A percentile compares a stretch with the other conserved stretches of the same genome.
Conservation (phyloP, 2,888 invertebrate genomes). For the Leptarthrus brevirostris region DNA sequence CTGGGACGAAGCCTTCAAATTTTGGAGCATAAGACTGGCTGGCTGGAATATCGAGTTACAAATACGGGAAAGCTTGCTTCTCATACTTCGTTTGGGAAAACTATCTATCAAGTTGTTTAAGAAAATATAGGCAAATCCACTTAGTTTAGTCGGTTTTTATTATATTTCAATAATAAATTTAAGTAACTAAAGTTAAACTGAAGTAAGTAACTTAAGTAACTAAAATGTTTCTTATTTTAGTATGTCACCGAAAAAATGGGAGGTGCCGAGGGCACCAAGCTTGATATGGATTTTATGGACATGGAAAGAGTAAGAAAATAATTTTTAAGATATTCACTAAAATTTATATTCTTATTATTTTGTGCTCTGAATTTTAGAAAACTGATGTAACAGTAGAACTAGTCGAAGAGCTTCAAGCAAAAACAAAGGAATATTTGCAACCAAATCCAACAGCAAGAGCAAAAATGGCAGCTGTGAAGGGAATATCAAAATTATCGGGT, state of each 20-base stretch:
- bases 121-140: not conserved
- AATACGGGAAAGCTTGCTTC: too few relatives aligned
- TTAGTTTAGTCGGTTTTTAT: not conserved
- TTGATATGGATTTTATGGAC: slow-evolving; percentile 98
- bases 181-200: too few relatives aligned
- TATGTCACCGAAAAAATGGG: slow-evolving; percentile 99
- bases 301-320: slow-evolving; percentile 91
- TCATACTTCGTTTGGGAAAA: too few relatives aligned
- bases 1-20: too few relatives aligned
- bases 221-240: slow-evolving; percentile 73
- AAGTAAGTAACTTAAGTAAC: too few relatives aligned
- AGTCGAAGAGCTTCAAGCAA: slow-evolving; percentile 94
- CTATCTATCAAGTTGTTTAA: not conserved
- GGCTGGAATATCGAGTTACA: too few relatives aligned
- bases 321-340: not conserved
- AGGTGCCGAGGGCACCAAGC: slow-evolving; percentile 98
- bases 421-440: slow-evolving; percentile 98
- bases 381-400: slow-evolving; percentile 97
- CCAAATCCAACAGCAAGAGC: slow-evolving; percentile 97
- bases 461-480: slow-evolving; percentile 95
- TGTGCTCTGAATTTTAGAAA: slow-evolving; percentile 80
- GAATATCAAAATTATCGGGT: slow-evolving; percentile 95
- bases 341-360: slow-evolving; percentile 54
- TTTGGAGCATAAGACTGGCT: too few relatives aligned
- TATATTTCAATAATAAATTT: too few relatives aligned